These are phyloP conservation scores for Salvelinus alpinus DNA, from an alignment of 2,113 vertebrate species.

Conservation along the genomic window DNA sequence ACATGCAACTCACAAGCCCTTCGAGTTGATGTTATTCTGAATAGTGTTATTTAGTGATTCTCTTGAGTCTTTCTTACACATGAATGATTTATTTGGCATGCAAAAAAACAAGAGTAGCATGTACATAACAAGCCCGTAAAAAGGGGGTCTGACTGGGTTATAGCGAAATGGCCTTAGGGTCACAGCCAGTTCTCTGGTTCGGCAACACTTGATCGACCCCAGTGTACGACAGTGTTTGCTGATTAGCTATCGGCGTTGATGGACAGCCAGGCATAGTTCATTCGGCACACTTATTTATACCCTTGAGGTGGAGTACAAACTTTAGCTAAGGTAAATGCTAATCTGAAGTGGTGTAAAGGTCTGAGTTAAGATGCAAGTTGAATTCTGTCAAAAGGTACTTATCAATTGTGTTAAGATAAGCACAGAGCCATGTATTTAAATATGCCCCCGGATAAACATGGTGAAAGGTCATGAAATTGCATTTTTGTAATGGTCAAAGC, in stretches of 20 bases:
- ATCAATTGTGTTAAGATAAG: too few species aligned
- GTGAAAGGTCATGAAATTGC: too few species aligned
- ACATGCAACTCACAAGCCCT: constrained; percentile 38
- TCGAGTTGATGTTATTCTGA: constrained; percentile 30
- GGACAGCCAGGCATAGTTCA: too few species aligned
- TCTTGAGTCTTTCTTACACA: not conserved
- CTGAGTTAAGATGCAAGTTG: too few species aligned
- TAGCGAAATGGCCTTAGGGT: not conserved
- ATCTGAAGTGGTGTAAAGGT: too few species aligned
- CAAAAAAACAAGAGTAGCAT: constrained; percentile 37
- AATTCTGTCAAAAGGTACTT: too few species aligned
- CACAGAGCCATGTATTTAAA: too few species aligned
- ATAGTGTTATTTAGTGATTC: not conserved
- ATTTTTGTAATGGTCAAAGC: too few species aligned
- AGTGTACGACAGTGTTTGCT: not conserved
- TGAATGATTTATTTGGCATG: constrained; percentile 53
- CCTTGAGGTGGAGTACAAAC: too few species aligned
- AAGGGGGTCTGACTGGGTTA: not conserved
- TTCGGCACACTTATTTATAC: too few species aligned
- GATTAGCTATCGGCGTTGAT: not conserved
- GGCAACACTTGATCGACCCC: not conserved
- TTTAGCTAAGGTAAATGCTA: too few species aligned
- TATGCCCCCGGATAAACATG: too few species aligned
- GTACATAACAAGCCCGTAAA: constrained; percentile 47
- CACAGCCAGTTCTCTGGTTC: not conserved